Evolutionary conservation across 2,113 vertebrate species (phyloP).

Genomic region (Charadrius vociferus): DNA sequence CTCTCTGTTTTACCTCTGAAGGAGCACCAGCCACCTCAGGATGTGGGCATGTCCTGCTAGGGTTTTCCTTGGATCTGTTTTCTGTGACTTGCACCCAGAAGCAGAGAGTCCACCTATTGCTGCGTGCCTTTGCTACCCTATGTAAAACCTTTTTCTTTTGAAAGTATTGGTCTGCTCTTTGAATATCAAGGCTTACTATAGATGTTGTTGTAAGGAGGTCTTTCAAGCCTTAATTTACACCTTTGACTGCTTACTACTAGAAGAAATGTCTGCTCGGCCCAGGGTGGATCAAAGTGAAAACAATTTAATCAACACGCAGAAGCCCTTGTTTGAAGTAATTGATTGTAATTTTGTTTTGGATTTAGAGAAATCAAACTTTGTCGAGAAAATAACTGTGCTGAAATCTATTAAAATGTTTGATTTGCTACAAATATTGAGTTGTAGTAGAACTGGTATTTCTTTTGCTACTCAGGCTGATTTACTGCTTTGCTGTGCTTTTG

Average conservation of each 20-base stretch:
- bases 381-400: neutral
- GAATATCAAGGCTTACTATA: neutral
- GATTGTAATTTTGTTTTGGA: slow-evolving; percentile 15
- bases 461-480: neutral
- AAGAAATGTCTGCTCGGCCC: neutral
- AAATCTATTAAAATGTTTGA: neutral
- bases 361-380: slow-evolving; percentile 12
- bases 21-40: neutral
- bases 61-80: neutral
- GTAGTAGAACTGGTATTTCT: neutral
- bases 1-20: neutral
- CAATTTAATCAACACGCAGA: neutral
- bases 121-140: neutral
- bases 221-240: slow-evolving; percentile 26
- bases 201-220: neutral
- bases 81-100: neutral
- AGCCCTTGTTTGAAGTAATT: slow-evolving; percentile 17
- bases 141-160: neutral
- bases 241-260: neutral
- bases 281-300: neutral
- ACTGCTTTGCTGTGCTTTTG: neutral
- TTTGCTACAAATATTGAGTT: neutral
- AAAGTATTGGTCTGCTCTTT: neutral
- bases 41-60: neutral
- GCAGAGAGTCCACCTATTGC: neutral